Conservation (phyloP, 2,888 invertebrate genomes). For the Conus canariensis region DNA sequence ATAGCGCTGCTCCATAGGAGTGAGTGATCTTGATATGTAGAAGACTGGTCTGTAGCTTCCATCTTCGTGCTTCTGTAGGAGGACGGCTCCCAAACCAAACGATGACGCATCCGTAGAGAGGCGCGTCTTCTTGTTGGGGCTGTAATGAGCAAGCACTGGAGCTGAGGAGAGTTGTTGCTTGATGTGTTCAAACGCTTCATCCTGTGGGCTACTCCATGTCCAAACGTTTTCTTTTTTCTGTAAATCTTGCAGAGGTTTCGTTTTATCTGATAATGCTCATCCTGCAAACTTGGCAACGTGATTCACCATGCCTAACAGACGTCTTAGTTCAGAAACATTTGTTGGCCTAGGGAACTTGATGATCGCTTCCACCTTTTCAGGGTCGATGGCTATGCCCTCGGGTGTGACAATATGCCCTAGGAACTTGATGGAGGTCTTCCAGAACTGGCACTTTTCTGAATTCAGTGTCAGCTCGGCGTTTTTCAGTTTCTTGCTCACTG, state of each 20-base stretch:
- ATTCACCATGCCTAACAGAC: constrained; percentile 20
- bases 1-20: constrained; percentile 12
- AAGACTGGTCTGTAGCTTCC: constrained; percentile 10
- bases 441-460: constrained; percentile 3
- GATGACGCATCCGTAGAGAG: constrained; percentile 26
- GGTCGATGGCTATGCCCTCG: constrained; percentile 26
- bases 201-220: background rate
- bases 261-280: background rate
- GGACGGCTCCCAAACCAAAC: constrained; percentile 14
- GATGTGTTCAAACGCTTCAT: too few species aligned
- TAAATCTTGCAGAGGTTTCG: constrained; percentile 7
- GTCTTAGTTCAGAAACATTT: constrained; percentile 16
- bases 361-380: constrained; percentile 29
- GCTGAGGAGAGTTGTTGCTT: too few species aligned
- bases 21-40: constrained; percentile 26
- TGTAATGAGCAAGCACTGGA: too few species aligned
- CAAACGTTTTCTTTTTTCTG: constrained; percentile 25
- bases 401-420: constrained; percentile 49
- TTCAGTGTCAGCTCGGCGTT: background rate
- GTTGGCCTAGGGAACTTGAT: constrained; percentile 21
- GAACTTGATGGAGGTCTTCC: constrained; percentile 40
- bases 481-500: background rate
- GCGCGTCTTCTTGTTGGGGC: background rate
- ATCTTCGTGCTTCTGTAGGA: constrained; percentile 6
- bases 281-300: constrained; percentile 37